Conservation (phyloP, 2,888 invertebrate genomes). For the Eupithecia tripunctaria region DNA sequence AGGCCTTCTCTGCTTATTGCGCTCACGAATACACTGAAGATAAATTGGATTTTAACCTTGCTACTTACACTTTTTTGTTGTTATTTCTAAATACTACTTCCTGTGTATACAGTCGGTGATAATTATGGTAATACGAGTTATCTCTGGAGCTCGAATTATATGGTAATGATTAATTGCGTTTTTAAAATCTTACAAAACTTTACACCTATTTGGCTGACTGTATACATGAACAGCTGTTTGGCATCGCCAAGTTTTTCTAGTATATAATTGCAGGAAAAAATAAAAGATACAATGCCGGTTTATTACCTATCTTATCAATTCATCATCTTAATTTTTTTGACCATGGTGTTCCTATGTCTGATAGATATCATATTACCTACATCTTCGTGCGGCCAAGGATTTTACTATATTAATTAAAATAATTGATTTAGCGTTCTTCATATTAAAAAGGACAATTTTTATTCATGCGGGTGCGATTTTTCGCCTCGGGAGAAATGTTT, state of each 20-base stretch:
- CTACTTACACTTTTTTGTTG: slow-evolving; percentile 54
- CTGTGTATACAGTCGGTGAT: slow-evolving; percentile 45
- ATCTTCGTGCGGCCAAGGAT: not conserved
- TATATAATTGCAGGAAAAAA: not conserved
- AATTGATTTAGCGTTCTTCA: not conserved
- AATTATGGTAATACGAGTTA: not conserved
- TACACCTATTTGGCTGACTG: not conserved
- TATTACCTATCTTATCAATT: not conserved
- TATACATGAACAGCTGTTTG: not conserved
- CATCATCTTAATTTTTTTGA: slow-evolving; percentile 3
- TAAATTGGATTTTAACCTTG: slow-evolving; percentile 49
- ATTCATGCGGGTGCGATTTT: not conserved
- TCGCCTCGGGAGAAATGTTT: no score
- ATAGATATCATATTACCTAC: not conserved
- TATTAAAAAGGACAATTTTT: not conserved
- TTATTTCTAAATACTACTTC: slow-evolving; percentile 55
- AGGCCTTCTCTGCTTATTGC: slow-evolving; percentile 44
- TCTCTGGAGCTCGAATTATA: not conserved
- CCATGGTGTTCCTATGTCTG: not conserved
- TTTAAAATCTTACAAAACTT: not conserved
- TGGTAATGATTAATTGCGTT: slow-evolving; percentile 3
- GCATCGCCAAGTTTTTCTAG: not conserved
- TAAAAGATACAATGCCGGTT: not conserved
- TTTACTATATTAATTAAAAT: not conserved
- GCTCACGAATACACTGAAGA: slow-evolving; percentile 50